Evolutionary conservation across 2,797 vertebrate genomes (phyloP).

Genomic region (Picus viridis): DNA sequence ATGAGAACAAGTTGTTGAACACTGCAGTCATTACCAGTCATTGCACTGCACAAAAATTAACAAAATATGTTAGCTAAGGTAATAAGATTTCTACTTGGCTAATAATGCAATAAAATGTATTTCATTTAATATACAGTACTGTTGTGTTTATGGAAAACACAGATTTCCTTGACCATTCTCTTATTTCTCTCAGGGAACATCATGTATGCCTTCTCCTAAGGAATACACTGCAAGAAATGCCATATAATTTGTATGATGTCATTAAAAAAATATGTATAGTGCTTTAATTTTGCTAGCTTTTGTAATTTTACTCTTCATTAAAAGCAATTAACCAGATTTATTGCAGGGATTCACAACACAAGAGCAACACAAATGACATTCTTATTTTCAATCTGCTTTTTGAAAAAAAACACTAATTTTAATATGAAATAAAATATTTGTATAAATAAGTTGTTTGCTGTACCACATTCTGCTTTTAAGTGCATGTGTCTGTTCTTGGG

Average conservation of each 20-base stretch:
- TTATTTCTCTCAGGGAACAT: not conserved
- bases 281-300: not conserved
- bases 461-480: not conserved
- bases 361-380: not conserved
- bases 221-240: not conserved
- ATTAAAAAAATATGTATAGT: not conserved
- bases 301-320: not conserved
- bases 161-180: not conserved
- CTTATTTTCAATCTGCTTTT: not conserved
- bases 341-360: not conserved
- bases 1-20: not conserved
- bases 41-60: not conserved
- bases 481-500: rapidly evolving
- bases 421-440: not conserved
- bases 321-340: not conserved
- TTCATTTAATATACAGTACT: not conserved
- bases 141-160: not conserved
- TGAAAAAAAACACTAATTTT: not conserved
- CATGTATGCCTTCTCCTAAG: not conserved
- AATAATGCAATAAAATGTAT: not conserved
- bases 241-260: not conserved
- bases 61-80: not conserved
- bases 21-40: not conserved
- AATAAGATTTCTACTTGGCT: not conserved
- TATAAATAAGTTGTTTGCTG: not conserved